phyloP scores from a whole-genome alignment of 2,797 vertebrate genomes.

The Dicrostonyx torquatus region DNA sequence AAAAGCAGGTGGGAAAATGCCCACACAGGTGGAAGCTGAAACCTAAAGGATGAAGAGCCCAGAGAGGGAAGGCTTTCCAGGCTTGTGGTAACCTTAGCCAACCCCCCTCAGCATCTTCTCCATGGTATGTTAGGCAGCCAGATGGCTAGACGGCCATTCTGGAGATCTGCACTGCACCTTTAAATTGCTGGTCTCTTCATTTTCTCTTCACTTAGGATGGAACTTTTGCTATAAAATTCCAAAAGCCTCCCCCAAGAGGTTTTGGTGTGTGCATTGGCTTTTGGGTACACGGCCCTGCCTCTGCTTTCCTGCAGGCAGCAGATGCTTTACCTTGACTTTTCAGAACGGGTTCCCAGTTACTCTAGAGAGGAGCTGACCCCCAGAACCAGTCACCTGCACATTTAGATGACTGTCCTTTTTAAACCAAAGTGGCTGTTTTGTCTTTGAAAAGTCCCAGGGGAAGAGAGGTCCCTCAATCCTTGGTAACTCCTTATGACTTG shows the following conservation, averaged over 20 bases:
- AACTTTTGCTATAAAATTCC: slow-evolving; percentile 32
- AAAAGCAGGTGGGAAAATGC: not conserved
- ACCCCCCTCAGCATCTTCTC: not conserved
- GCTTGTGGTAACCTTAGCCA: not conserved
- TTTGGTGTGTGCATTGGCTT: not conserved
- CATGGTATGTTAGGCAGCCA: not conserved
- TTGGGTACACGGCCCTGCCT: not conserved
- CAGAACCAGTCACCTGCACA: not conserved
- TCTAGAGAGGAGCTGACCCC: not conserved
- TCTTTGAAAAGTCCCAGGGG: slow-evolving; percentile 29
- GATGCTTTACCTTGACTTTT: not conserved
- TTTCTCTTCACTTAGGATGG: slow-evolving; percentile 29
- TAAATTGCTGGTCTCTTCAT: not conserved
- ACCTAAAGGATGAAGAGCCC: not conserved
- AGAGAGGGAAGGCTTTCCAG: not conserved
- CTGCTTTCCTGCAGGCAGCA: not conserved
- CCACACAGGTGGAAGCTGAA: not conserved
- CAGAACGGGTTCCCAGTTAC: not conserved
- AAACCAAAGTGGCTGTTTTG: not conserved
- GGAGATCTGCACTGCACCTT: not conserved
- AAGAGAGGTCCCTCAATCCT: not conserved
- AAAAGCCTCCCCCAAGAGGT: not conserved
- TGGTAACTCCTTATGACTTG: not conserved
- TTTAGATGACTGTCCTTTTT: not conserved
- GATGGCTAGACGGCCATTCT: not conserved